phyloP scores from a whole-genome alignment of 1,140 invertebrate species.

The Oedothorax gibbosus region DNA sequence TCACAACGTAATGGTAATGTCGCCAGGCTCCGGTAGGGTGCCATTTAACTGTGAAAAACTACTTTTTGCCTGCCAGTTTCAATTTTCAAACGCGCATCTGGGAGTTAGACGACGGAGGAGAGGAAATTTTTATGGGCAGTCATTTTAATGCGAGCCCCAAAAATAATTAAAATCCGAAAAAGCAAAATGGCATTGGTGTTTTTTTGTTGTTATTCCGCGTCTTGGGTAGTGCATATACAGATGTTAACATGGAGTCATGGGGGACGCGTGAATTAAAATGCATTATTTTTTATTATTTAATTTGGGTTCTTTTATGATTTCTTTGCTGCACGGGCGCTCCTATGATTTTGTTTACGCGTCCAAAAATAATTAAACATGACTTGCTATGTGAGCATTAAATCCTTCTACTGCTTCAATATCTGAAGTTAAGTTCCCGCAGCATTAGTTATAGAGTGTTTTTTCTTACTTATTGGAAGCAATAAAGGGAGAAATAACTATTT shows the following conservation, averaged over 20 bases:
- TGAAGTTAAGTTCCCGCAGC: background rate
- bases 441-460: constrained; percentile 27
- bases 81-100: constrained; percentile 55
- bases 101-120: constrained; percentile 19
- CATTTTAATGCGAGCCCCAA: constrained; percentile 58
- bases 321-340: background rate
- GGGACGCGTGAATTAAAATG: constrained; percentile 35
- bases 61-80: constrained; percentile 53
- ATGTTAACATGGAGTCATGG: constrained; percentile 49
- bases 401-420: constrained; percentile 25
- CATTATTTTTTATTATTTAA: constrained; percentile 33
- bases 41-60: constrained; percentile 56
- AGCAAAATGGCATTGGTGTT: constrained; percentile 24
- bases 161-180: constrained; percentile 60
- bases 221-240: constrained; percentile 39
- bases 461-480: background rate
- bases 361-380: constrained; percentile 56
- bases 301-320: constrained; percentile 22
- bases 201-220: constrained; percentile 17
- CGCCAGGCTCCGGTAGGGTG: constrained; percentile 37
- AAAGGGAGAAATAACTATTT: background rate
- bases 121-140: constrained; percentile 54
- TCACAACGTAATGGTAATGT: constrained; percentile 35
- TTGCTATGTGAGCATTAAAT: constrained; percentile 32
- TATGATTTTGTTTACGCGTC: constrained; percentile 45